phyloP scores from a whole-genome alignment of 2,888 invertebrate genomes.

The Merodon equestris region DNA sequence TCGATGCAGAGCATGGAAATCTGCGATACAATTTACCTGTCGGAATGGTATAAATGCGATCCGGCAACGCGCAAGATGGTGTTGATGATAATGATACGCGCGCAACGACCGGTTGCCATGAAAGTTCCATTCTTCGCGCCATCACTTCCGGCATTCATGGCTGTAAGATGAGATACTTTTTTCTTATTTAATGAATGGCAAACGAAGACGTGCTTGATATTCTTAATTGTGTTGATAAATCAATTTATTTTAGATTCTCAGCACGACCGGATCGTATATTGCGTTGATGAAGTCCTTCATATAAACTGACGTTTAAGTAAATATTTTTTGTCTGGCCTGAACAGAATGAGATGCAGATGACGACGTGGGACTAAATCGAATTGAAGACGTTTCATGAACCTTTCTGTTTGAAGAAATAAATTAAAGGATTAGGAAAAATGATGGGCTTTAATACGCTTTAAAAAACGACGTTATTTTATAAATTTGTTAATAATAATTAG shows the following conservation, averaged over 20 bases:
- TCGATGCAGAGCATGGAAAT: constrained; percentile 74
- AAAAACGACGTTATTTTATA: too few relatives aligned
- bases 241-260: constrained; percentile 72
- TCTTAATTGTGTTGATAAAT: too few relatives aligned
- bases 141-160: constrained; percentile 74
- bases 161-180: constrained; percentile 70
- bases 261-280: constrained; percentile 76
- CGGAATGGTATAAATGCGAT: constrained; percentile 78
- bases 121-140: constrained; percentile 77
- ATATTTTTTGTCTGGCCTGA: too few relatives aligned
- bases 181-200: too few relatives aligned
- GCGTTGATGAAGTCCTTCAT: constrained; percentile 74
- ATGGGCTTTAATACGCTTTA: too few relatives aligned
- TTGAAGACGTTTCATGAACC: too few relatives aligned
- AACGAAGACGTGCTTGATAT: too few relatives aligned
- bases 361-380: too few relatives aligned
- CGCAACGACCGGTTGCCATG: constrained; percentile 74
- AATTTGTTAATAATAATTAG: too few relatives aligned
- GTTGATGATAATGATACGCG: constrained; percentile 76
- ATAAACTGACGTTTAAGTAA: constrained; percentile 13
- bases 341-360: too few relatives aligned
- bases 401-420: too few relatives aligned
- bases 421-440: too few relatives aligned
- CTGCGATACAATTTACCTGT: constrained; percentile 74
- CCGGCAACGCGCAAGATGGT: constrained; percentile 75